Percentiles rank a stretch among this genome's conserved stretches.
Conservation (phyloP, 2,113 vertebrate genomes). For the Macaca fascicularis region DNA sequence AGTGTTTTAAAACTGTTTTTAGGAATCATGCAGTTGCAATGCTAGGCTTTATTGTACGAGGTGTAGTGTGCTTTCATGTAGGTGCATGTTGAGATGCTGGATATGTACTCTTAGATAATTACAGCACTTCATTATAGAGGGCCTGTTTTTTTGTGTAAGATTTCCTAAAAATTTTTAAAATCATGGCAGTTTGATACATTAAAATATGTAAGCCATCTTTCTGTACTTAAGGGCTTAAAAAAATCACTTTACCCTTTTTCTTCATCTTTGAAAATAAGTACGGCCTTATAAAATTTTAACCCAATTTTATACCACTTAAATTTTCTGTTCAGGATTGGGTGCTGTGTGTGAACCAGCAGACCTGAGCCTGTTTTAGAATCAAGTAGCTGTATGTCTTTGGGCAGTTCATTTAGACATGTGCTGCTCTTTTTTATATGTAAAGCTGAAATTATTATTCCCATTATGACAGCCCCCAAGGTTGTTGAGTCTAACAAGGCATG, state of each 20-base stretch:
- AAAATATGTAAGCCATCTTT: neutral
- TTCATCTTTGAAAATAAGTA: slow-evolving; percentile 20
- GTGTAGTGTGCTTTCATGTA: neutral
- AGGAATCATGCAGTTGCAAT: neutral
- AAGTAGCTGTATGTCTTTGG: neutral
- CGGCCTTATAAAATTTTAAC: slow-evolving; percentile 9
- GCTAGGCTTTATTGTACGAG: neutral
- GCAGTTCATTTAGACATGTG: neutral
- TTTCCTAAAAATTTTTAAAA: neutral
- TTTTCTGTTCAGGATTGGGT: neutral
- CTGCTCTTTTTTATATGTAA: slow-evolving; percentile 34
- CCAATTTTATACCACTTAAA: neutral
- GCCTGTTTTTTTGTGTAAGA: neutral
- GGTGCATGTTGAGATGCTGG: neutral
- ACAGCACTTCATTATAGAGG: neutral
- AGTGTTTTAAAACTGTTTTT: slow-evolving; percentile 35
- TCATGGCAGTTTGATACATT: slow-evolving; percentile 15
- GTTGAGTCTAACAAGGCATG: neutral
- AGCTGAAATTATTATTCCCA: neutral
- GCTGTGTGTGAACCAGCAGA: neutral
- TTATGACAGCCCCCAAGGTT: neutral
- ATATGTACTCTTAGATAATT: neutral
- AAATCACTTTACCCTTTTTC: neutral
- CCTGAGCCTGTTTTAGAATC: neutral
- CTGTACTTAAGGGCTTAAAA: neutral